These are phyloP conservation scores for Gallinago jamesoni DNA, from an alignment of 2,113 vertebrate genomes.

Conservation along the genomic window DNA sequence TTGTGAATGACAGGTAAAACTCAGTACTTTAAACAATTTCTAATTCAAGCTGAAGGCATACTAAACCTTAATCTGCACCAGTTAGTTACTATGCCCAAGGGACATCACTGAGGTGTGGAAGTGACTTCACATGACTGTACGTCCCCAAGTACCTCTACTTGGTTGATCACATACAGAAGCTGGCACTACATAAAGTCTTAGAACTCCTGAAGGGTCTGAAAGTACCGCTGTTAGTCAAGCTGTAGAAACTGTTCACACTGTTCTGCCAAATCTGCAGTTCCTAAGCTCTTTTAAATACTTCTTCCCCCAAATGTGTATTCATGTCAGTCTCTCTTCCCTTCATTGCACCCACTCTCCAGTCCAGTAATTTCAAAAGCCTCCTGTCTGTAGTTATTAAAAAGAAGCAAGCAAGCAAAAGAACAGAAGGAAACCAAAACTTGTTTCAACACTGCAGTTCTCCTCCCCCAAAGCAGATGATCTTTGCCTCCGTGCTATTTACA, in stretches of 20 bases:
- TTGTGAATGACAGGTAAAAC: not conserved
- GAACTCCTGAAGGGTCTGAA: not conserved
- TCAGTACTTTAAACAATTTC: not conserved
- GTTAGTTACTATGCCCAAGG: not conserved
- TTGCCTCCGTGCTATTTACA: not conserved
- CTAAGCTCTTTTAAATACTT: not conserved
- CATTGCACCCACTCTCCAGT: not conserved
- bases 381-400: not conserved
- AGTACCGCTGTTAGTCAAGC: not conserved
- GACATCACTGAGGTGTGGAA: not conserved
- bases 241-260: not conserved
- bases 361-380: not conserved
- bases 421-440: not conserved
- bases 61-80: not conserved
- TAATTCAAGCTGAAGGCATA: not conserved
- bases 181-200: rapidly evolving
- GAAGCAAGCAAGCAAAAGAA: not conserved
- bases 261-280: not conserved
- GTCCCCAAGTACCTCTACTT: not conserved
- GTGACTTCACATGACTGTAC: not conserved
- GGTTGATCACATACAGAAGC: not conserved
- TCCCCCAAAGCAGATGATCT: conserved; percentile 5
- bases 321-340: not conserved
- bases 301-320: not conserved
- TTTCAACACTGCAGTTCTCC: not conserved